Evolutionary conservation across 2,888 invertebrate species (phyloP), one percentile per base, ranked within the genome.

Genomic region (Clostera curtula): DNA sequence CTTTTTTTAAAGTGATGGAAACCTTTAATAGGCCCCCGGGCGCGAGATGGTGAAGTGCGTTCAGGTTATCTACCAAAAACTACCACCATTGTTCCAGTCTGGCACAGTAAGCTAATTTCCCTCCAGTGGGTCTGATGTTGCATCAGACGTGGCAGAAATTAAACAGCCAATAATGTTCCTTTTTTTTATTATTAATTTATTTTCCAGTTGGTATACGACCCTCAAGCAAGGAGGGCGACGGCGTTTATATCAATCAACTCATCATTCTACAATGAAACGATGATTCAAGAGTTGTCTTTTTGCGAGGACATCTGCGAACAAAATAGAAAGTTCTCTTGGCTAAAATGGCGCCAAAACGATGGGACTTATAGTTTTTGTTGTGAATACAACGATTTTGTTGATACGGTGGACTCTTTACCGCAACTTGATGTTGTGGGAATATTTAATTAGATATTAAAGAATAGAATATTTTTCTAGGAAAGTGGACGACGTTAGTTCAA

Each of bases 341-440:
- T 83, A 9, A 58, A 18, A 28, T 82, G 82, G 82, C 60, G 73
- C 1, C 37, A 62, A 0, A 65, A 59, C 10, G 79, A 80, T 12
- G 75, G 63, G 0, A 72, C 76, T 0, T 61, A 61, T 16, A 80
- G 80, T 32, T 82, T 80, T 29, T 80, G 80, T 24, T 83, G 82
- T 8, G 49, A 48, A 10, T 83, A 77, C 27, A 18, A 62, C 0
- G 54, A 74, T 0, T 76, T 80, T 11, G 22, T 36, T 1, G 15
- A 36, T 0, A 34, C 35, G 18, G 39, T 75, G 2, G 19, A 45
- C 6, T 44, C 50, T 30, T 36, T 76, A 24, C 64, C 67, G 0
- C 27, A 34, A 0, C 34, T 68, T 1, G 30, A 59, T 21, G 63
- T 70, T 1, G 3, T n/a, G 2, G 42, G 37, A 7, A 11, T 34